A percentile compares a stretch with the other conserved stretches of the same genome.
Conservation (phyloP, 2,113 vertebrate species). For the Osmerus mordax region DNA sequence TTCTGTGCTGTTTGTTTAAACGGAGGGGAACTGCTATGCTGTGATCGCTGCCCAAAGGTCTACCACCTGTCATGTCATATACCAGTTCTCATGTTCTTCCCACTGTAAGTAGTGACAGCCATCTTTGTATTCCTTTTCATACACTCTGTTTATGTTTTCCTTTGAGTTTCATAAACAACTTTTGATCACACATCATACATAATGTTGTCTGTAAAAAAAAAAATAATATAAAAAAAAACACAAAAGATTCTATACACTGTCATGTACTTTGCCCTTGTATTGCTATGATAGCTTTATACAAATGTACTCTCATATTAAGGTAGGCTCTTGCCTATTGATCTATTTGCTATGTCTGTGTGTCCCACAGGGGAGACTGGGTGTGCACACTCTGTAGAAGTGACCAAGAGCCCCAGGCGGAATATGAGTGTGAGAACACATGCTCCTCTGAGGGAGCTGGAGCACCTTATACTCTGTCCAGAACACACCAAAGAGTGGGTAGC, state of each 20-base stretch:
- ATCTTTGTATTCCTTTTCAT: background rate
- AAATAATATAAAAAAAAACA: no score
- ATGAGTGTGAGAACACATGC: conserved; percentile 78
- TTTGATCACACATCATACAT: background rate
- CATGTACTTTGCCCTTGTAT: no score
- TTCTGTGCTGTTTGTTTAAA: conserved; percentile 91
- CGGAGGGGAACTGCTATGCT: conserved; percentile 88
- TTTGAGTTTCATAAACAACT: background rate
- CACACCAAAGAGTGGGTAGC: conserved; percentile 83
- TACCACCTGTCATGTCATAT: conserved; percentile 87
- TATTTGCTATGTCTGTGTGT: conserved; percentile 8
- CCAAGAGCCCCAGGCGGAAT: conserved; percentile 71
- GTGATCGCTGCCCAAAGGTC: conserved; percentile 90
- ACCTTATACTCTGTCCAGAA: conserved; percentile 69
- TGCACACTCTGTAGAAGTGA: conserved; percentile 84
- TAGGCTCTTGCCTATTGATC: no score
- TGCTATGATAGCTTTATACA: no score
- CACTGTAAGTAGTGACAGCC: conserved; percentile 71
- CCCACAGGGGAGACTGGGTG: conserved; percentile 85
- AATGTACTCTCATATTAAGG: no score
- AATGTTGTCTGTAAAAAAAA: no score
- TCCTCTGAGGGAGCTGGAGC: conserved; percentile 48
- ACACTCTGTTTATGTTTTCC: background rate
- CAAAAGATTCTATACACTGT: no score
- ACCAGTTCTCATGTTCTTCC: conserved; percentile 81